These are phyloP conservation scores for Clamator glandarius DNA, from an alignment of 2,797 vertebrate genomes.

Conservation along the genomic window DNA sequence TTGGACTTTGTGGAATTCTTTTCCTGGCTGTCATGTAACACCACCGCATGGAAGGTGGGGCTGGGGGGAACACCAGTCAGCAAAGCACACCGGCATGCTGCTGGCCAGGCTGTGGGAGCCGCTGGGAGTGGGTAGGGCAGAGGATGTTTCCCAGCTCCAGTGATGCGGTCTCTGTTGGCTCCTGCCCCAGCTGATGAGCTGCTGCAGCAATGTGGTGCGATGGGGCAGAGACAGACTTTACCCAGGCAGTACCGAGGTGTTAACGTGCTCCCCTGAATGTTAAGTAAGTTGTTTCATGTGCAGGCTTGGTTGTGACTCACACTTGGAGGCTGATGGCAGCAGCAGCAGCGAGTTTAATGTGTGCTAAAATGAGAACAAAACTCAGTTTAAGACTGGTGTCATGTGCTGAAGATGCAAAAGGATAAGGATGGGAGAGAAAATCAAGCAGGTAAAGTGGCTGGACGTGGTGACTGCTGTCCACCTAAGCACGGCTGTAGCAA, in stretches of 20 bases:
- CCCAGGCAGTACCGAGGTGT: background rate
- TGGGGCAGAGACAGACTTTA: background rate
- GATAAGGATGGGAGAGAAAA: background rate
- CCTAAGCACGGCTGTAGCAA: background rate
- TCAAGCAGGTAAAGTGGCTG: background rate
- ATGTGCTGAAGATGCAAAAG: background rate
- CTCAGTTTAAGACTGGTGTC: background rate
- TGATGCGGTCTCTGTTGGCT: fast-evolving
- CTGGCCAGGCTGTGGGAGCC: background rate
- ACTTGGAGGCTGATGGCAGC: slow-evolving; percentile 34
- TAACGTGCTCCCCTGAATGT: background rate
- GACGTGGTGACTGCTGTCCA: background rate
- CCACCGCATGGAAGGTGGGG: fast-evolving
- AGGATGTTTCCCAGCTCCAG: background rate
- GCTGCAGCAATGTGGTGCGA: background rate
- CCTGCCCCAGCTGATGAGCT: background rate
- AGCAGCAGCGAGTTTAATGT: background rate
- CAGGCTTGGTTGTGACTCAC: slow-evolving; percentile 46
- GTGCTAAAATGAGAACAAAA: background rate
- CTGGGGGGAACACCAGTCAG: background rate
- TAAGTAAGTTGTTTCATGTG: background rate
- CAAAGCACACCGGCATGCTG: fast-evolving
- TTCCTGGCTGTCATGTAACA: background rate
- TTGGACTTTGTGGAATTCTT: fast-evolving
- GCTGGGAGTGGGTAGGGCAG: background rate